Percentiles rank a stretch among this genome's conserved stretches.
phyloP scores from a whole-genome alignment of 2,797 vertebrate genomes.

The Arctocebus calabarensis region DNA sequence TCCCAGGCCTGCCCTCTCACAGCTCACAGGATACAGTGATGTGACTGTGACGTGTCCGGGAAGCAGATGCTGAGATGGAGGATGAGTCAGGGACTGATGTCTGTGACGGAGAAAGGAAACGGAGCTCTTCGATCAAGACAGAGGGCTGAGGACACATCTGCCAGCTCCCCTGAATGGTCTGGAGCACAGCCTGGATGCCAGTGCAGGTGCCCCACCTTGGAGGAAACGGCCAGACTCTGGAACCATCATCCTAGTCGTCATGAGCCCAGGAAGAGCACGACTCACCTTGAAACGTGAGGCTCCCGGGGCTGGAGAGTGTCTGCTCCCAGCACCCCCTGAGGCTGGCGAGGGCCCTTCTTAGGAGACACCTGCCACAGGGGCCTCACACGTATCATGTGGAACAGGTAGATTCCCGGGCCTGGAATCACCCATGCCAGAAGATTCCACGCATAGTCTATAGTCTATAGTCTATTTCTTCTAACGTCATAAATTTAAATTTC shows the following conservation, averaged over 20 bases:
- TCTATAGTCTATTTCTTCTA: neutral
- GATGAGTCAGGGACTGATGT: accelerated
- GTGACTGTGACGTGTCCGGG: neutral
- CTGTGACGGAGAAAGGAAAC: neutral
- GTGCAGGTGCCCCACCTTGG: neutral
- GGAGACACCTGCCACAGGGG: neutral
- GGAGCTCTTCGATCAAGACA: neutral
- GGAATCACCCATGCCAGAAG: neutral
- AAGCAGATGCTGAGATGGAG: neutral
- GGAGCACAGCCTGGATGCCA: accelerated
- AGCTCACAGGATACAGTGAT: neutral
- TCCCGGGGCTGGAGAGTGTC: too few species aligned
- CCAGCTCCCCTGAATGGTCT: neutral
- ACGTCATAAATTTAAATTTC: neutral
- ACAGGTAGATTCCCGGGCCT: neutral
- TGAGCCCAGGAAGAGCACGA: neutral
- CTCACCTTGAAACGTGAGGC: neutral
- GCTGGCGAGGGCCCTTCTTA: neutral
- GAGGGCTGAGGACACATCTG: too few species aligned
- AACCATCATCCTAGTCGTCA: neutral
- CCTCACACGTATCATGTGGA: neutral
- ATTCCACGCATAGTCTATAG: neutral
- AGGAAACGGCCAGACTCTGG: neutral
- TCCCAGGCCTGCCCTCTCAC: too few species aligned
- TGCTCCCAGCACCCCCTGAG: accelerated